phyloP scores from a whole-genome alignment of 2,113 vertebrate genomes.

The Cyphomyrus plagiostoma region DNA sequence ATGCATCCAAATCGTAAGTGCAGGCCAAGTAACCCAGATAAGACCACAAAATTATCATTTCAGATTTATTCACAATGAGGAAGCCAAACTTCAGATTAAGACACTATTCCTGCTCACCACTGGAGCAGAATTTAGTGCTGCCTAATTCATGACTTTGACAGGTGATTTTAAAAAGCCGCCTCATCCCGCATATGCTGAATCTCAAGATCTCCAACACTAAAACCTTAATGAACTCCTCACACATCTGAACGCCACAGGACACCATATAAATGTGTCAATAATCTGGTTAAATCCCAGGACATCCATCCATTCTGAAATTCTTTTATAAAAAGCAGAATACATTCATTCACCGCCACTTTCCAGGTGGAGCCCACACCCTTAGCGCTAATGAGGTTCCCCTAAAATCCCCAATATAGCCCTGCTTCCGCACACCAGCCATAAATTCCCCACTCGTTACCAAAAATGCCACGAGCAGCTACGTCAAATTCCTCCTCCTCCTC shows the following conservation, averaged over 20 bases:
- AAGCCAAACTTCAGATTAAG: neutral
- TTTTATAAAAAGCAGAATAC: neutral
- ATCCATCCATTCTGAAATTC: neutral
- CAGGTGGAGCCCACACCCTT: neutral
- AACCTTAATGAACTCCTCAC: neutral
- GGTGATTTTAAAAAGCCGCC: neutral
- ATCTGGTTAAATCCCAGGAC: neutral
- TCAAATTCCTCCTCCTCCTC: neutral
- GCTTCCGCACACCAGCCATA: neutral
- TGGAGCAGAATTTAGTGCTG: neutral
- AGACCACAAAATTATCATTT: neutral
- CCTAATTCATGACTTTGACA: neutral
- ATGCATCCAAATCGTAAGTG: neutral
- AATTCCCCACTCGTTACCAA: neutral
- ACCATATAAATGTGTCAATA: neutral
- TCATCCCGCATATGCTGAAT: neutral
- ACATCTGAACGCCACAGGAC: neutral
- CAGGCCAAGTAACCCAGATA: neutral
- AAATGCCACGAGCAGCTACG: neutral
- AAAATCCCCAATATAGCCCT: neutral
- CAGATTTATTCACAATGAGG: neutral
- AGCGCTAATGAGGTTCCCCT: neutral
- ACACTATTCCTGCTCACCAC: neutral
- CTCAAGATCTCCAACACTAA: neutral
- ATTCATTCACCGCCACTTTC: neutral